These are phyloP conservation scores for Drosophila imparisetae DNA, from an alignment of 2,888 invertebrate species.

Conservation along the genomic window DNA sequence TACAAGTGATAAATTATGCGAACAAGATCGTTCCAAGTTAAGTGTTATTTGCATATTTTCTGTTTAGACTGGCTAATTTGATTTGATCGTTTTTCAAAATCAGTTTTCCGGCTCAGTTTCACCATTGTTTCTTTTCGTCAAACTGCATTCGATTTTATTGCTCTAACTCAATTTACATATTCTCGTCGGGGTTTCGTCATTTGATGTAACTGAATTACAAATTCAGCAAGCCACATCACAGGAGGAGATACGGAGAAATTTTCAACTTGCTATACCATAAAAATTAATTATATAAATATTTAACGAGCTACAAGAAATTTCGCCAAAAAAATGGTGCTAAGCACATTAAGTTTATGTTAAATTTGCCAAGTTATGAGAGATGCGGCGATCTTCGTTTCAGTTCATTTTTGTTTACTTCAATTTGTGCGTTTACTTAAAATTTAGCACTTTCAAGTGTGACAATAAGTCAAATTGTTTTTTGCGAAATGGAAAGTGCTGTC, in stretches of 20 bases:
- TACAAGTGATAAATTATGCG: slow-evolving; percentile 25
- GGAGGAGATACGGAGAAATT: slow-evolving; percentile 38
- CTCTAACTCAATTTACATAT: slow-evolving; percentile 48
- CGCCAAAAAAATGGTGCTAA: slow-evolving; percentile 51
- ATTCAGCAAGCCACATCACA: slow-evolving; percentile 10
- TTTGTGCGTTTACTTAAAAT: slow-evolving; percentile 41
- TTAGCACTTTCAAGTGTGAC: slow-evolving; percentile 39
- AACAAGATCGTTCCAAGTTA: slow-evolving; percentile 18
- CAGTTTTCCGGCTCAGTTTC: slow-evolving; percentile 67
- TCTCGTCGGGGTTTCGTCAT: slow-evolving; percentile 14
- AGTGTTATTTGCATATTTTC: slow-evolving; percentile 38
- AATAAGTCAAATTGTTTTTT: slow-evolving; percentile 20
- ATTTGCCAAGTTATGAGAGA: slow-evolving; percentile 7
- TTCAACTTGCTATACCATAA: slow-evolving; percentile 4
- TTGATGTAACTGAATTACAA: slow-evolving; percentile 40
- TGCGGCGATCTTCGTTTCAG: slow-evolving; percentile 6
- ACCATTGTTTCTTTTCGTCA: slow-evolving; percentile 30
- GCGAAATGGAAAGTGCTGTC: slow-evolving; percentile 54
- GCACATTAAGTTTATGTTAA: slow-evolving; percentile 33
- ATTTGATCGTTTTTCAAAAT: slow-evolving; percentile 8
- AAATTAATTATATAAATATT: slow-evolving; percentile 48
- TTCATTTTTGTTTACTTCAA: slow-evolving; percentile 26
- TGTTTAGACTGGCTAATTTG: slow-evolving; percentile 15
- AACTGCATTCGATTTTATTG: slow-evolving; percentile 41
- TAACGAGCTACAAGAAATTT: slow-evolving; percentile 43